Base-by-base conservation (phyloP, 1,140 invertebrate genomes). In the Homarus americanus region DNA sequence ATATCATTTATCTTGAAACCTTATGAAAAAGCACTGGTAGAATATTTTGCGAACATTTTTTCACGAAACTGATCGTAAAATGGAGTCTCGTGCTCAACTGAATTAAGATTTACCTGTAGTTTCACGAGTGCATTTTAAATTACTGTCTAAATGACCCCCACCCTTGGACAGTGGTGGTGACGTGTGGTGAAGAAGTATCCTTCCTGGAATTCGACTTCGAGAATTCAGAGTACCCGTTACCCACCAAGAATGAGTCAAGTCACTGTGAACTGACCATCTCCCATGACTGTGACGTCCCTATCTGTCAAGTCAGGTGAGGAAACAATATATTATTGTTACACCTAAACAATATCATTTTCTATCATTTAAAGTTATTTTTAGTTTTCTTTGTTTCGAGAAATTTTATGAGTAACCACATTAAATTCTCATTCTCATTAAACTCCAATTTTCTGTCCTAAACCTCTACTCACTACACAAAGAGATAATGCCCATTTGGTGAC, bases 241-340 rank as follows among this genome's bases (percentile, higher is more conserved):
- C 36, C 0, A 73, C 63, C 41, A 72, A 10, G 34, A 88, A 92
- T n/a, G 63, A 38, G 28, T 82, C 83, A n/a, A 79, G 69, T 28
- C 87, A 93, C 63, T 93, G 92, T 41, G 44, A 89, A 34, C 82
- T 93, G 36, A 90, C 91, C 63, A 83, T 93, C 66, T 92, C 91
- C 41, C 92, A 93, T 44, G 92, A 92, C 41, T 93, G 92, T 49
- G 87, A 88, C 12, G 83, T 91, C 28, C 92, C 92, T 20, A 92
- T 91, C 7, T 92, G 92, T 32, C 92, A 92, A 58, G 72, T 92
- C n/a, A 87, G 89, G 91, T 92, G 3, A 63, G 58, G 20, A 20
- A 63, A 63, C 24, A 24, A 63, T 20, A 63, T 24, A 63, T 20
- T 24, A 20, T 63, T 17, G 58, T 63, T 63, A 63, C 4, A 15